These are phyloP conservation scores for Drosophila repletoides DNA, from an alignment of 1,140 invertebrate genomes.

Conservation along the genomic window DNA sequence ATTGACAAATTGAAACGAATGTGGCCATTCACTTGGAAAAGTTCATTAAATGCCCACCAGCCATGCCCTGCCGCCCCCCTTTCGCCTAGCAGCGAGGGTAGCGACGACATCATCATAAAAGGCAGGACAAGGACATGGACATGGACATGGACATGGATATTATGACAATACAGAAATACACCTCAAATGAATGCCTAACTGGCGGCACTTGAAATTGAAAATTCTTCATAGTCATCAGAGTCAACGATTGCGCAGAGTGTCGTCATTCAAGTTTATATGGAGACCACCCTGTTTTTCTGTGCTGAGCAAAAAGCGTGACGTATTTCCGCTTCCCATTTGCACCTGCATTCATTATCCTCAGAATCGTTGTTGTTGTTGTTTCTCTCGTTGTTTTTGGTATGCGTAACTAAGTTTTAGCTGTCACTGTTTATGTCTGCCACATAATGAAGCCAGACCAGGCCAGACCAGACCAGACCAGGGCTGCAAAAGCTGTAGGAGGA, in stretches of 20 bases:
- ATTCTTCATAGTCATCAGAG: constrained; percentile 71
- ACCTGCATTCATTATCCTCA: constrained; percentile 74
- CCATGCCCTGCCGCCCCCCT: background rate
- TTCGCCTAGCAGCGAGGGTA: constrained; percentile 1
- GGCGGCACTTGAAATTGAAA: constrained; percentile 68
- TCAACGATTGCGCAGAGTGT: constrained; percentile 19
- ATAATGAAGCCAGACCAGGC: constrained; percentile 28
- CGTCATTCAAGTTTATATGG: constrained; percentile 47
- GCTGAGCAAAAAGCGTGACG: constrained; percentile 64
- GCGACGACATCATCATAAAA: constrained; percentile 75
- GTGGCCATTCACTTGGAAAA: constrained; percentile 75
- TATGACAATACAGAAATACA: constrained; percentile 61
- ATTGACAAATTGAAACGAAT: constrained; percentile 81
- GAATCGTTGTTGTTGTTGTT: constrained; percentile 4
- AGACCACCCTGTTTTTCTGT: background rate
- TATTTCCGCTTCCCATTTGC: constrained; percentile 77
- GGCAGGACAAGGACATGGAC: constrained; percentile 21
- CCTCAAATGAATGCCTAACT: constrained; percentile 70
- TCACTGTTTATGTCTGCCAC: constrained; percentile 60
- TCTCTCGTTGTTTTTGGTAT: constrained; percentile 45
- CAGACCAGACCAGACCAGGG: background rate
- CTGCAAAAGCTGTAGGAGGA: background rate
- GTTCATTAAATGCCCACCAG: constrained; percentile 57
- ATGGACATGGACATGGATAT: constrained; percentile 40
- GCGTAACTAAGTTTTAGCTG: constrained; percentile 69